phyloP scores from a whole-genome alignment of 2,113 vertebrate species.

The Urocitellus parryii region DNA sequence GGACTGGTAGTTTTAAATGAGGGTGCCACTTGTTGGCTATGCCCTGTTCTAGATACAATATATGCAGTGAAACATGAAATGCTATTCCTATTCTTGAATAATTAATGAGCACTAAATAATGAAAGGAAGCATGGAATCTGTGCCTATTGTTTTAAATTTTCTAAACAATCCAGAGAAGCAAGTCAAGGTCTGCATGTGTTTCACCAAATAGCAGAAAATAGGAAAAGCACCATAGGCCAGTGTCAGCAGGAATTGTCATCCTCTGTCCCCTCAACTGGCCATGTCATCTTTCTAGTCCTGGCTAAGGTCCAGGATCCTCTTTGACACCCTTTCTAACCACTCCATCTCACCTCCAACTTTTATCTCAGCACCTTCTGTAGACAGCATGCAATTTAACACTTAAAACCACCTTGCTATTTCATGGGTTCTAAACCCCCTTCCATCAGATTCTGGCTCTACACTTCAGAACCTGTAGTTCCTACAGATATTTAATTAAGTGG shows the following conservation, averaged over 20 bases:
- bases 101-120: neutral
- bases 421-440: neutral
- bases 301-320: neutral
- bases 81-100: neutral
- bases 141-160: neutral
- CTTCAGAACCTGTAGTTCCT: neutral
- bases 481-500: neutral
- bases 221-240: neutral
- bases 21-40: accelerated
- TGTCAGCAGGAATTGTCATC: neutral
- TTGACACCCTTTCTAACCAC: neutral
- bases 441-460: neutral
- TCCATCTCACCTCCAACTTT: neutral
- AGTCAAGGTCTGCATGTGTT: neutral
- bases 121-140: neutral
- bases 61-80: neutral
- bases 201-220: neutral
- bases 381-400: neutral
- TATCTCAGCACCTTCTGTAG: no score
- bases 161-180: neutral
- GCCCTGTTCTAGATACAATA: neutral
- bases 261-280: neutral
- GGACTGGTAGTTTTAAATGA: accelerated
- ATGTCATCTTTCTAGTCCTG: neutral
- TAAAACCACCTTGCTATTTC: neutral